Percentiles rank a stretch among this genome's conserved stretches.
Evolutionary conservation across 37 sponge, comb jelly and placozoan genomes (phyloP).

Genomic region (Spongia lamella): DNA sequence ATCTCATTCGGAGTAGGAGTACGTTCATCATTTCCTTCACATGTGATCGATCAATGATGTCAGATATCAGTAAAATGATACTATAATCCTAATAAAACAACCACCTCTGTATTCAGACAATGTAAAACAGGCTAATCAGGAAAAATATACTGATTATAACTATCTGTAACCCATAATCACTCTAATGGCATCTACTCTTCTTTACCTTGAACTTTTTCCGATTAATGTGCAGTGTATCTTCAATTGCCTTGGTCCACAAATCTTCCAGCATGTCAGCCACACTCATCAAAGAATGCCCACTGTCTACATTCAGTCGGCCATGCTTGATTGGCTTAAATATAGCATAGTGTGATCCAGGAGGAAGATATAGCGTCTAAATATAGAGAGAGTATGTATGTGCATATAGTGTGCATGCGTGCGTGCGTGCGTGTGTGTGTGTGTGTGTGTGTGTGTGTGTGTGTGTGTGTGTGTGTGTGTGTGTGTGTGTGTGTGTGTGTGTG

Average conservation of each 20-base stretch:
- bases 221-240: slow-evolving; percentile 59
- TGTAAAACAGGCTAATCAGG: too few species aligned
- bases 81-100: slow-evolving; percentile 40
- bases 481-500: too few species aligned
- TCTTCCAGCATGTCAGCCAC: slow-evolving; percentile 75
- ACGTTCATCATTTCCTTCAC: slow-evolving; percentile 73
- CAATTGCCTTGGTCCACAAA: slow-evolving; percentile 80
- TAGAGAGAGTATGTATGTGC: background rate
- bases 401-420: too few species aligned
- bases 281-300: slow-evolving; percentile 12
- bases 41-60: slow-evolving; percentile 48
- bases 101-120: too few species aligned
- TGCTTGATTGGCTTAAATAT: slow-evolving; percentile 75
- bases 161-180: background rate
- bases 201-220: slow-evolving; percentile 71
- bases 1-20: slow-evolving; percentile 66
- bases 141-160: background rate
- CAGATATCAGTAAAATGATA: slow-evolving; percentile 70
- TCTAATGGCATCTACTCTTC: background rate
- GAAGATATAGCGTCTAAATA: slow-evolving; percentile 76
- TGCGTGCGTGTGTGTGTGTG: too few species aligned
- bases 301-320: slow-evolving; percentile 52
- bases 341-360: slow-evolving; percentile 53
- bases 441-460: too few species aligned
- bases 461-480: too few species aligned